These are phyloP conservation scores for Albula glossodonta DNA, from an alignment of 2,113 vertebrate species.

Conservation along the genomic window DNA sequence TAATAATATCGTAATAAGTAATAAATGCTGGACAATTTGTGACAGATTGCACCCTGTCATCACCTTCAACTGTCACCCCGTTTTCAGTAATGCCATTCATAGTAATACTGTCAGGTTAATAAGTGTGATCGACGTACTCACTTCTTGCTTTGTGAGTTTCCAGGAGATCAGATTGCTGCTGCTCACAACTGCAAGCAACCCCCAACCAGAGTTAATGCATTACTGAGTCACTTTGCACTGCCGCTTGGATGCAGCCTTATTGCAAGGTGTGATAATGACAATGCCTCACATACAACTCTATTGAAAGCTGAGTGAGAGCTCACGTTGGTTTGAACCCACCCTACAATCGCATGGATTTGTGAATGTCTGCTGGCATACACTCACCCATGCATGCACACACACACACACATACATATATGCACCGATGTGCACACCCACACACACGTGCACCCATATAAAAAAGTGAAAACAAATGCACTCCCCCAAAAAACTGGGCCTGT, in stretches of 20 bases:
- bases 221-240: neutral
- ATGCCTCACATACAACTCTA: neutral
- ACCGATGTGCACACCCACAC: conserved; percentile 10
- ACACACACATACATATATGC: neutral
- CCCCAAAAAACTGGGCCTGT: too few species aligned
- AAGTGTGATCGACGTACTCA: neutral
- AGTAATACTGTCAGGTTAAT: neutral
- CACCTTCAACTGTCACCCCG: neutral
- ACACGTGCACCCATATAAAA: neutral
- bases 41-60: neutral
- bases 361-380: conserved; percentile 12
- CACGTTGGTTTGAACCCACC: neutral
- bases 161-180: neutral
- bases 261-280: conserved; percentile 16
- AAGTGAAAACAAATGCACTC: too few species aligned
- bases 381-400: neutral
- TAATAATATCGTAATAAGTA: too few species aligned
- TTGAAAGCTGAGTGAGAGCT: neutral
- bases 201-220: neutral
- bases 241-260: neutral
- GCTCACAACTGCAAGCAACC: neutral
- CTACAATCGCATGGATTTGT: neutral
- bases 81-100: neutral
- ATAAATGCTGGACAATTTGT: too few species aligned
- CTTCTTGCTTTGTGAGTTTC: neutral